Percentiles rank a stretch among this genome's conserved stretches.
These are phyloP conservation scores for Ceratina australensis DNA, from an alignment of 1,140 invertebrate genomes.

Conservation along the genomic window DNA sequence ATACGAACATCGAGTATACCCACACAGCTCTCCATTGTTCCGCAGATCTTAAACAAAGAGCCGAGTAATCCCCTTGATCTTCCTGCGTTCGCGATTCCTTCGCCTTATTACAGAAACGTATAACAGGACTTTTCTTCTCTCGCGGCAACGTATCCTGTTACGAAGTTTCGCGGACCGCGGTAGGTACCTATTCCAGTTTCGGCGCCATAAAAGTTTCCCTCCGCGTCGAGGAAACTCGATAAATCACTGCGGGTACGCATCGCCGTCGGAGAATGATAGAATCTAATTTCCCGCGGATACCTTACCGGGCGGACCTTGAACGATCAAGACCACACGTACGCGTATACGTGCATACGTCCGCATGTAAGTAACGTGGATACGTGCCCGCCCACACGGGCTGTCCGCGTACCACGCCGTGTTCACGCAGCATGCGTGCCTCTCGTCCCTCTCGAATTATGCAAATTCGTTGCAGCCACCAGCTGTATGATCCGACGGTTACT, in stretches of 20 bases:
- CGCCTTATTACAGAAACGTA: neutral
- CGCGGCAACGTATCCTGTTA: constrained; percentile 1
- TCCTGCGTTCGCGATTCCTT: neutral
- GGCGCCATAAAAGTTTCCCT: constrained; percentile 26
- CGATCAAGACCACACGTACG: constrained; percentile 11
- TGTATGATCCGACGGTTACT: constrained; percentile 35
- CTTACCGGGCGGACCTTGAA: constrained; percentile 34
- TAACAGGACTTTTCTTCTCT: constrained; percentile 4
- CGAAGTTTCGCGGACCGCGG: neutral
- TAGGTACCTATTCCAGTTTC: neutral
- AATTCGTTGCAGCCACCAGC: constrained; percentile 49
- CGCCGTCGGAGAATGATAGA: constrained; percentile 25
- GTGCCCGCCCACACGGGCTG: neutral
- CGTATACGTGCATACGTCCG: neutral
- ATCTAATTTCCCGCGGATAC: constrained; percentile 45
- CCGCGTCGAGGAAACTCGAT: constrained; percentile 17
- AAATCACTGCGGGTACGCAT: constrained; percentile 24
- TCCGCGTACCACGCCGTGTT: constrained; percentile 4
- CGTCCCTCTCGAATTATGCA: constrained; percentile 57
- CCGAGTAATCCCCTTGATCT: neutral
- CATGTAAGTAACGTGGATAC: neutral
- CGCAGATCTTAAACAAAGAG: neutral
- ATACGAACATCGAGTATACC: neutral
- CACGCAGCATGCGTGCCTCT: constrained; percentile 28
- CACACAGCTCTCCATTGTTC: neutral